These are phyloP conservation scores for Papilio xuthus DNA, from an alignment of 1,140 invertebrate genomes.

Conservation along the genomic window DNA sequence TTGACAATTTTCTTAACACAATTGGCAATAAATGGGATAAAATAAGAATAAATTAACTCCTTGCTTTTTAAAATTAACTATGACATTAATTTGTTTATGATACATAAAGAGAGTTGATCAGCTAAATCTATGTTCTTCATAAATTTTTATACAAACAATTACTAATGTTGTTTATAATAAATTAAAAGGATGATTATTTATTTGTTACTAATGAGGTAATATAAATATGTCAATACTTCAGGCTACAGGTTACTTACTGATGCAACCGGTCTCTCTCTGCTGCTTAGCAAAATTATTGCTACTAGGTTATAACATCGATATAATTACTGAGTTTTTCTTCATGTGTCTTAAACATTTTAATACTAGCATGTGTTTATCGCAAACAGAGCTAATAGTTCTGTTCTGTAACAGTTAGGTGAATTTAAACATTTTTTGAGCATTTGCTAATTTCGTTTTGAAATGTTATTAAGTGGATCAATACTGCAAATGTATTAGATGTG, in stretches of 20 bases:
- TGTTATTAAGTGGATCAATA: not conserved
- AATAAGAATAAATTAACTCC: too few relatives aligned
- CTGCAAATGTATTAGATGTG: too few relatives aligned
- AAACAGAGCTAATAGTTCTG: not conserved
- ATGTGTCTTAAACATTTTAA: not conserved
- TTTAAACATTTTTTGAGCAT: too few relatives aligned
- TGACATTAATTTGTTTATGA: too few relatives aligned
- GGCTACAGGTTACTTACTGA: not conserved
- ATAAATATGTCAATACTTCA: not conserved
- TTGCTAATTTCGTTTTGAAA: not conserved
- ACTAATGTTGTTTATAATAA: not conserved
- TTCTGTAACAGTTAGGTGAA: not conserved
- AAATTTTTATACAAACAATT: not conserved
- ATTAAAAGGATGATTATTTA: not conserved
- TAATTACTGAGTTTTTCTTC: too few relatives aligned
- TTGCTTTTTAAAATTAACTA: too few relatives aligned
- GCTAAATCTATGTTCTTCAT: not conserved
- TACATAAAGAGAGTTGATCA: too few relatives aligned
- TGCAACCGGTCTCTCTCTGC: not conserved
- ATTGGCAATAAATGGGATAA: too few relatives aligned
- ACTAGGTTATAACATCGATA: too few relatives aligned
- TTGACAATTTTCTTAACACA: too few relatives aligned
- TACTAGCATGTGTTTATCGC: not conserved
- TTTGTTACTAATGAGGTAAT: not conserved
- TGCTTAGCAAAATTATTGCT: not conserved